Percentiles rank a stretch among this genome's conserved stretches.
These are phyloP conservation scores for Ephydatia muelleri DNA, from an alignment of 37 sponge, comb jelly and placozoan species.

Conservation along the genomic window DNA sequence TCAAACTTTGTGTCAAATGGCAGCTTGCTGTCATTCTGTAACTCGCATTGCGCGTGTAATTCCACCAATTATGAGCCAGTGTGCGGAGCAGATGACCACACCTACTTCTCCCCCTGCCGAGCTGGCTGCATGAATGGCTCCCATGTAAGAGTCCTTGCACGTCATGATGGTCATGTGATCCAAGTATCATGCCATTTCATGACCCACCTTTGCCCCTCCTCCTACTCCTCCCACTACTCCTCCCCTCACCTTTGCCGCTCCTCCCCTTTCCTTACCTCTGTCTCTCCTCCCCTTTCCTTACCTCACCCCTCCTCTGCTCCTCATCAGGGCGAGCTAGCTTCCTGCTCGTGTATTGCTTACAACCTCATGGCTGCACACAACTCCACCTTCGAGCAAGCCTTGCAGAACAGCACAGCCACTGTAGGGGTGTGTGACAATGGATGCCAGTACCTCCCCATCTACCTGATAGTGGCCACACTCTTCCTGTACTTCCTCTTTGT, in stretches of 20 bases:
- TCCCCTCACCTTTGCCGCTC: too few species aligned
- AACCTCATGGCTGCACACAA: not conserved
- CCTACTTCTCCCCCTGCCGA: slow-evolving; percentile 35
- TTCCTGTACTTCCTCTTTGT: not conserved
- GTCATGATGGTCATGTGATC: too few species aligned
- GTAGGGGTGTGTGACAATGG: slow-evolving; percentile 3
- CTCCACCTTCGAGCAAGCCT: not conserved
- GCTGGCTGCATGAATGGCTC: slow-evolving; percentile 18
- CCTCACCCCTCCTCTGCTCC: not conserved
- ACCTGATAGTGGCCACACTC: not conserved
- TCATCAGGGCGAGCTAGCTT: not conserved
- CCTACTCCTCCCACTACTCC: too few species aligned
- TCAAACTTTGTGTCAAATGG: not conserved
- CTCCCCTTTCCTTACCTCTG: not conserved
- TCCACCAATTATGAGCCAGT: slow-evolving; percentile 21
- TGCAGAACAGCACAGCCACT: not conserved
- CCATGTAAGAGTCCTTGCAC: not conserved
- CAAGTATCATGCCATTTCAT: too few species aligned
- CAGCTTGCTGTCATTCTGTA: not conserved
- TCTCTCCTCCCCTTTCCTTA: too few species aligned
- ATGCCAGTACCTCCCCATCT: not conserved
- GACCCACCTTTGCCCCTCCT: too few species aligned
- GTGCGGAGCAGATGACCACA: slow-evolving; percentile 24
- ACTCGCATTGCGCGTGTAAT: slow-evolving; percentile 15
- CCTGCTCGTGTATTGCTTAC: not conserved